Conservation (phyloP, 2,888 invertebrate species). For the Sinhomidia bicolor region DNA sequence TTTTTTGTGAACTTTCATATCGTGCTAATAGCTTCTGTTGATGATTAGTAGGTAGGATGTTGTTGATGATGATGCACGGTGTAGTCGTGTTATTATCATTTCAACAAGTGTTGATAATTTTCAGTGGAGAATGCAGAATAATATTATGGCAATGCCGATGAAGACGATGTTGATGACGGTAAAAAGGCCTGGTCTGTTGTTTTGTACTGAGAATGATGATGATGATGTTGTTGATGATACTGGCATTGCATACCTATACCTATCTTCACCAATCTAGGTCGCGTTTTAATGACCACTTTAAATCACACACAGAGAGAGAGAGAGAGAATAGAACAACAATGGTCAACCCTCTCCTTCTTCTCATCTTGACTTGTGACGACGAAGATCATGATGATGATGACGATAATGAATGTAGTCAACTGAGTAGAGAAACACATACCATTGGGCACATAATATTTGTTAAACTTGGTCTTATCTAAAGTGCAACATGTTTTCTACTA, state of each 20-base stretch:
- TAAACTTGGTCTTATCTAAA: constrained; percentile 24
- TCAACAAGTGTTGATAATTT: constrained; percentile 68
- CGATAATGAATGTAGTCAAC: constrained; percentile 36
- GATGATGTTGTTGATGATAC: neutral
- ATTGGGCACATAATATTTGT: constrained; percentile 30
- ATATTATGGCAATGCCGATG: neutral
- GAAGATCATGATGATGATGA: constrained; percentile 12
- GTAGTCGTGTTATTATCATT: constrained; percentile 69
- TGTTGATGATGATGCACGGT: constrained; percentile 46
- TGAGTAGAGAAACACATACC: neutral
- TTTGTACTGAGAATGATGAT: neutral
- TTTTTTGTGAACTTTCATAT: constrained; percentile 49
- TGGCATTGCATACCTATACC: constrained; percentile 46
- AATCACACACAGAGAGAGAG: constrained; percentile 25
- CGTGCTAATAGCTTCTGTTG: constrained; percentile 51
- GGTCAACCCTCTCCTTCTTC: constrained; percentile 41
- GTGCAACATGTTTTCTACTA: constrained; percentile 14
- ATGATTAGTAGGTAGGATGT: neutral
- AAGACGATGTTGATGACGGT: neutral
- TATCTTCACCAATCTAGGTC: constrained; percentile 62
- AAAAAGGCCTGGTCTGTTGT: neutral
- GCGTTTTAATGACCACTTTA: constrained; percentile 71
- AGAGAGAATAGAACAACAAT: constrained; percentile 47
- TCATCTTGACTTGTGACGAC: constrained; percentile 27
- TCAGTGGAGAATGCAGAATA: constrained; percentile 58